Base-by-base conservation (phyloP, 2,797 vertebrate genomes). In the Melanotaenia nigrans region DNA sequence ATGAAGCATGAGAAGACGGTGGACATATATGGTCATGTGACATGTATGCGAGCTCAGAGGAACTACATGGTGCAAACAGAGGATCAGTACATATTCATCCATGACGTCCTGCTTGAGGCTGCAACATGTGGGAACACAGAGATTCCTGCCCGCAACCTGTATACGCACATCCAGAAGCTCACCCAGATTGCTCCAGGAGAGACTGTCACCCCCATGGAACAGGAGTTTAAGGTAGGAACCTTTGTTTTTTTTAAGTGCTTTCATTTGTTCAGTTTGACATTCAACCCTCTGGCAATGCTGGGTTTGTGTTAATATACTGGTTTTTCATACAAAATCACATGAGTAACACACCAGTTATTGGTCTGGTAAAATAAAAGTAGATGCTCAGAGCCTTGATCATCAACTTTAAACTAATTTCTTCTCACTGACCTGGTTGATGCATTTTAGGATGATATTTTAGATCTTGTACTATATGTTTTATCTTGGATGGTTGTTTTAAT, bases 61-160 rank as follows among this genome's bases (percentile, higher is more conserved):
- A 98, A 98, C 93, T 98, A 98, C 92, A 98, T 98, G 97, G 97
- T 98, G 36, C 97, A 98, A 92, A 98, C 97, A 0, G 97, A 98
- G 91, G 97, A 98, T 92, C 97, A 98, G 86, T 98, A 98, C 73
- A 96, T 97, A 92, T 98, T 98, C 90, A 98, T 98, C 92, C 97
- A 98, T 0, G 97, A 98, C 85, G 96, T 97, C 16, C 94, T 98
- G 87, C 93, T 97, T 73, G 98, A 99, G 85, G 97, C 97, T 0
- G 96, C 95, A 68, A 91, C 90, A 0, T 97, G 96, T 1, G 96
- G 97, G 56, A 95, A 94, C 87, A 98, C 97, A 0, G 97, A 99
- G 78, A 96, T 99, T 57, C 94, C 95, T 0, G 97, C 97, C 1
- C 96, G 96, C 77, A 96, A 92, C 93, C 96, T 99, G 66, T 97